Conservation (phyloP, 1,140 invertebrate species). For the Leptoteleia sp. region DNA sequence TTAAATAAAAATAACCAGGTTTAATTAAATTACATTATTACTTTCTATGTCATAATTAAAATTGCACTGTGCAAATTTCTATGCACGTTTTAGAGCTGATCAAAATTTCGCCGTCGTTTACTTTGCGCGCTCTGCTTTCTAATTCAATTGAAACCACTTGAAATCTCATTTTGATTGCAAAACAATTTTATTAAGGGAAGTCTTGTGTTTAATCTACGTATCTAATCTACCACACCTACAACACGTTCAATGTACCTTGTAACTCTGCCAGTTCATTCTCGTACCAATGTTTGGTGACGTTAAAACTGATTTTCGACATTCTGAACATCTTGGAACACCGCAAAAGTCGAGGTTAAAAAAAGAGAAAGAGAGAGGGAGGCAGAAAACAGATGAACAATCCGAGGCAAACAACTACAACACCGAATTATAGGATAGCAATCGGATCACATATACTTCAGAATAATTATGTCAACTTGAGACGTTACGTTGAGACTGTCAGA, state of each 20-base stretch:
- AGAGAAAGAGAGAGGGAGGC: neutral
- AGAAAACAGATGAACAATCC: conserved; percentile 25
- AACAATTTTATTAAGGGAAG: conserved; percentile 28
- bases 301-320: conserved; percentile 22
- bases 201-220: conserved; percentile 30
- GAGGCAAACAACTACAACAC: conserved; percentile 13
- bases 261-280: conserved; percentile 34
- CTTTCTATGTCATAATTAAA: too few species aligned
- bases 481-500: conserved; percentile 11
- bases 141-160: conserved; percentile 6
- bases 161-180: conserved; percentile 11
- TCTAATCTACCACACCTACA: conserved; percentile 42
- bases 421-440: conserved; percentile 19
- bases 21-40: too few species aligned
- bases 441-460: conserved; percentile 43
- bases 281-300: conserved; percentile 17
- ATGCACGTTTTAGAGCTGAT: too few species aligned
- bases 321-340: conserved; percentile 13
- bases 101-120: too few species aligned
- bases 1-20: too few species aligned
- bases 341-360: neutral
- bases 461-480: conserved; percentile 48
- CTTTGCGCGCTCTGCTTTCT: conserved; percentile 8
- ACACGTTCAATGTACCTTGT: conserved; percentile 30
- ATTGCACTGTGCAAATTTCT: too few species aligned